phyloP scores from a whole-genome alignment of 2,797 vertebrate genomes.

The Nothura maculosa region DNA sequence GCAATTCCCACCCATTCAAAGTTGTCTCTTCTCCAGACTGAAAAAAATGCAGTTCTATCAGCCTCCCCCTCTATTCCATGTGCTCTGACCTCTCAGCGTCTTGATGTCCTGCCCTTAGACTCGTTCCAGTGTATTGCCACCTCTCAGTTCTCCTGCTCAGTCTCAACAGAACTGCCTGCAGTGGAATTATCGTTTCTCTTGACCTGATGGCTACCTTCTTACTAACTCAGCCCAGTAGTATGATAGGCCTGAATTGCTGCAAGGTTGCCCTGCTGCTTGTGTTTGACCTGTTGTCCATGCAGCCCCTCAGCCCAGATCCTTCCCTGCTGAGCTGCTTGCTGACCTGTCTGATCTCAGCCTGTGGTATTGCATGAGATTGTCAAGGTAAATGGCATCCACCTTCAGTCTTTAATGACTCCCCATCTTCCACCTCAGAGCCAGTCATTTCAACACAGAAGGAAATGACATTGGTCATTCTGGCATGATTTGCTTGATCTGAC shows the following conservation, averaged over 20 bases:
- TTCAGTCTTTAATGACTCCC: too few species aligned
- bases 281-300: background rate
- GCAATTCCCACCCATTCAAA: background rate
- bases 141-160: background rate
- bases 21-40: background rate
- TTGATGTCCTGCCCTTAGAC: background rate
- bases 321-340: background rate
- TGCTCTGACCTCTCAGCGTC: background rate
- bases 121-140: background rate
- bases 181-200: background rate
- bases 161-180: background rate
- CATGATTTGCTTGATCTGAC: too few species aligned
- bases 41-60: background rate
- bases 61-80: background rate
- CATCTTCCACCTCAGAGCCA: too few species aligned
- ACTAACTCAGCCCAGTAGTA: background rate
- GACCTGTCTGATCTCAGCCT: accelerated
- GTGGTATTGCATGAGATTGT: background rate
- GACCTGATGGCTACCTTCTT: background rate
- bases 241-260: background rate
- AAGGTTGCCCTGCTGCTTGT: background rate
- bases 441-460: too few species aligned
- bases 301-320: background rate
- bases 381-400: too few species aligned
- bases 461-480: too few species aligned